Base-by-base conservation (phyloP, 2,797 vertebrate species). In the Gambusia yucatana region DNA sequence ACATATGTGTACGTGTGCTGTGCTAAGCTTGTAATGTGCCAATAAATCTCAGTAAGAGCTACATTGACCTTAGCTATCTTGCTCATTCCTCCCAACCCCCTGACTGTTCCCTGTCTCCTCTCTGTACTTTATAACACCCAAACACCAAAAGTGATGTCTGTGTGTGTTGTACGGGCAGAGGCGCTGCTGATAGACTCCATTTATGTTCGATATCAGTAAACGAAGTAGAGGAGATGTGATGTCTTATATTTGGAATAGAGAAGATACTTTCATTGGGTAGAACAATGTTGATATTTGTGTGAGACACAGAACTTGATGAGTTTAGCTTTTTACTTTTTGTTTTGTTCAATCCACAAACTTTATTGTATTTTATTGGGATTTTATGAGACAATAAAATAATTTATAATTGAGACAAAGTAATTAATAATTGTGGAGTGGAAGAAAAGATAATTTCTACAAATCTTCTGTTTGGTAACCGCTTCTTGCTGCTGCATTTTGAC, bases 11-110 rank as follows among this genome's bases (percentile, higher is more conserved):
- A 20, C 63, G 44, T 0, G 4, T 79, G 77, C 16, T 33, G 67
- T 33, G 75, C 82, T 77, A 78, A 83, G 86, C 77, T 84, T 88
- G 90, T 88, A 92, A 92, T 88, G 89, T 84, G 81, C 72, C 88
- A 82, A 90, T 95, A 92, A 92, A 93, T 95, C 92, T 90, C 77
- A 87, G 71, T 71, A 85, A 91, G 78, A 82, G 90, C 84, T 55
- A 43, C 63, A 83, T 79, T 92, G 92, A 93, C 91, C 91, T 93
- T 84, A 90, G 86, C 84, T 72, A 77, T 87, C 80, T 70, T 8
- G 36, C 81, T 77, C 75, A 74, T 84, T 84, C 82, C 73, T 71
- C 79, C 67, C 80, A 61, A 13, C 77, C 83, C 76, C 39, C 25
- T 33, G 41, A 86, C 85, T 84, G 75, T n/a, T 84, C 77, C 81